phyloP scores from a whole-genome alignment of 1,140 invertebrate genomes.

The Parapsyche elsis region DNA sequence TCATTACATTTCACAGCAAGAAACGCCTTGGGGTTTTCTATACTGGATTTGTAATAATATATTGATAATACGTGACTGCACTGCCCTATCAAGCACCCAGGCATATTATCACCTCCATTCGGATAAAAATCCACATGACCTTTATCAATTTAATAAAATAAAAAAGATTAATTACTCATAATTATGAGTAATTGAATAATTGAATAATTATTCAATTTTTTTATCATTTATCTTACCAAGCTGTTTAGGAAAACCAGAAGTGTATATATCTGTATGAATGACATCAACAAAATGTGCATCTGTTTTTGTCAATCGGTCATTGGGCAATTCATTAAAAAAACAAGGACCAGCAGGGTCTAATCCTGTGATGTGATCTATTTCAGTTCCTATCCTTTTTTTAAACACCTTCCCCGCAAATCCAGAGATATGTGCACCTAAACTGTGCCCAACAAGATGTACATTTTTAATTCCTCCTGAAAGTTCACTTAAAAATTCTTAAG shows the following conservation, averaged over 20 bases:
- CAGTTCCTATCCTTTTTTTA: slow-evolving; percentile 58
- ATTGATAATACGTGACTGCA: slow-evolving; percentile 75
- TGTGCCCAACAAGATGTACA: slow-evolving; percentile 63
- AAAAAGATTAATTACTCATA: too few relatives aligned
- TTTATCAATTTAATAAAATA: background rate
- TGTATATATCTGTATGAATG: slow-evolving; percentile 79
- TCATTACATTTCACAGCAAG: slow-evolving; percentile 57
- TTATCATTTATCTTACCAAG: slow-evolving; percentile 64
- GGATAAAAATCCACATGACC: slow-evolving; percentile 86
- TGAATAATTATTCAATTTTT: too few relatives aligned
- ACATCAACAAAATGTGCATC: slow-evolving; percentile 77
- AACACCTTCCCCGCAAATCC: slow-evolving; percentile 66
- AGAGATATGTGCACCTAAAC: slow-evolving; percentile 68
- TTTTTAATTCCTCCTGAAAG: slow-evolving; percentile 58
- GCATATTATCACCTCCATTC: slow-evolving; percentile 73
- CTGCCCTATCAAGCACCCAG: slow-evolving; percentile 68
- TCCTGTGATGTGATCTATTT: slow-evolving; percentile 70
- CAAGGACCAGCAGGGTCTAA: slow-evolving; percentile 78
- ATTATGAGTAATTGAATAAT: too few relatives aligned
- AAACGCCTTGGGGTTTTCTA: slow-evolving; percentile 59
- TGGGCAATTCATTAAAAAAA: slow-evolving; percentile 66
- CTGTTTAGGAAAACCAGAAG: slow-evolving; percentile 74
- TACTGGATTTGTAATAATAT: slow-evolving; percentile 72
- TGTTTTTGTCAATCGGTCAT: slow-evolving; percentile 66
- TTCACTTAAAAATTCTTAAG: background rate